Base-by-base conservation (phyloP, 2,888 invertebrate genomes). In the Drosophila putrida region DNA sequence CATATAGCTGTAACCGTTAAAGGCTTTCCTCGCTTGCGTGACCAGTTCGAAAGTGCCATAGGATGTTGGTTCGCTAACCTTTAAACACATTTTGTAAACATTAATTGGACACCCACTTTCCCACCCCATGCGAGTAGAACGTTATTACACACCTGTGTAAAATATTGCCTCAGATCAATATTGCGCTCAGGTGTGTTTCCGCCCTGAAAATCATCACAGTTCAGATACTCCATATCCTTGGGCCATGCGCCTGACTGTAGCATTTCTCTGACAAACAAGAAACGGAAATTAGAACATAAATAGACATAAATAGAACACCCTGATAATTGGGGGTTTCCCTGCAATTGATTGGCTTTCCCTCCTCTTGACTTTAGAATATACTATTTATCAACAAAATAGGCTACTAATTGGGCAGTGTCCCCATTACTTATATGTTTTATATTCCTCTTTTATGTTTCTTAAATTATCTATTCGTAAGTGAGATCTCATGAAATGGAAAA, bases 181-280 rank as follows among this genome's bases (percentile, higher is more conserved):
- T 94, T 94, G 77, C 96, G 94, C 76, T 94, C 94, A n/a, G 96
- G 96, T 35, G 95, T 95, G 92, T 95, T 96, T 84, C 95, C 95
- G 39, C 95, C 96, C 90, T 95, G 95, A 91, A 95, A 96, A 62
- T 96, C 95, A 90, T 97, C 96, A 90, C 97, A 97, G 41, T 95
- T 95, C 74, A 96, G 94, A 91, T 96, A 96, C 88, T 94, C 93
- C 93, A 95, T 95, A 89, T 95, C 94, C 85, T 94, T 94, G 86
- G 95, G 95, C 96, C 96, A 97, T 74, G 95, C 95, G 70, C 95
- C 95, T 93, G 95, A 95, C 90, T 94, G 93, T 90, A 96, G 93
- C 93, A 96, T 94, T 91, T 95, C 95, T 92, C 95, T 95, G 38
- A 6, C 13, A 90, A 90, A 88, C 51, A 33, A 5, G 33, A 25